phyloP scores from a whole-genome alignment of 2,797 vertebrate genomes.

The Schizopygopsis malacanthus region DNA sequence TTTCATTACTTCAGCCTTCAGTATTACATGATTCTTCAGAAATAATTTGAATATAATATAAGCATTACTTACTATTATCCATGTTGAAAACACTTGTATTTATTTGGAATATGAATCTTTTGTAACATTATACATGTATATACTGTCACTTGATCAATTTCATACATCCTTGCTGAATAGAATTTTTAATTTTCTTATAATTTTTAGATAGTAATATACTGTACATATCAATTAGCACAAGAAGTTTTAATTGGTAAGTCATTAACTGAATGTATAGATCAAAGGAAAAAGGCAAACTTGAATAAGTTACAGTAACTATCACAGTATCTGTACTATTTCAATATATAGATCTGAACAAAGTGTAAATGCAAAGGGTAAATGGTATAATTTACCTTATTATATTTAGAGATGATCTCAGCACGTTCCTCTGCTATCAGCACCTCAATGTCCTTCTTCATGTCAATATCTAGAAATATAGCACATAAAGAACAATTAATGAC shows the following conservation, averaged over 20 bases:
- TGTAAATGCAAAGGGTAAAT: neutral
- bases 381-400: constrained; percentile 82
- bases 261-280: constrained; percentile 1
- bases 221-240: neutral
- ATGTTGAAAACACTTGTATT: neutral
- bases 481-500: constrained; percentile 27
- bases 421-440: constrained; percentile 88
- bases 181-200: neutral
- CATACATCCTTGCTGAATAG: neutral
- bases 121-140: neutral
- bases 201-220: neutral
- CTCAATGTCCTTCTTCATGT: constrained; percentile 93
- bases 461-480: constrained; percentile 78
- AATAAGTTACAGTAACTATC: neutral
- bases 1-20: neutral
- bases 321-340: neutral
- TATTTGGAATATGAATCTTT: neutral
- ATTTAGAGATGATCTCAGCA: constrained; percentile 87
- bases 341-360: neutral
- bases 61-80: neutral
- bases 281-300: constrained; percentile 20
- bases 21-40: neutral
- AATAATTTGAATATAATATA: neutral
- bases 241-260: neutral
- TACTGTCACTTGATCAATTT: neutral